Evolutionary conservation across 2,113 vertebrate genomes (phyloP).

Genomic region (Cynocephalus volans): DNA sequence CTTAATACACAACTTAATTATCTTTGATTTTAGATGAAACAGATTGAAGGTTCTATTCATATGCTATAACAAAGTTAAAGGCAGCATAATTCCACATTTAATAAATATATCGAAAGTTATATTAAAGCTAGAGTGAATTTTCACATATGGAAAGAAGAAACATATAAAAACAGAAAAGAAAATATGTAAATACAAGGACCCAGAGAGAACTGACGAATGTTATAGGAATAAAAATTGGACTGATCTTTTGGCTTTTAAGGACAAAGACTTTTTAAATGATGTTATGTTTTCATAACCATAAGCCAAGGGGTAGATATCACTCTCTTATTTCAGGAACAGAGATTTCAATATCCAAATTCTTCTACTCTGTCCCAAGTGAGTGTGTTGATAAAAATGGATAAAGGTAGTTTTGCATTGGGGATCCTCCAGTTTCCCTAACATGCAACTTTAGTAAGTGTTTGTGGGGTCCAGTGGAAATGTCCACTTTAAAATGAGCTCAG

Average conservation of each 20-base stretch:
- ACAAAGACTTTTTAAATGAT: background rate
- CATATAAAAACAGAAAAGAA: background rate
- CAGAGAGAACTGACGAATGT: background rate
- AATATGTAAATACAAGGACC: background rate
- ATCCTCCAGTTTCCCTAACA: background rate
- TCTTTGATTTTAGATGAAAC: background rate
- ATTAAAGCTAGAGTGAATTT: background rate
- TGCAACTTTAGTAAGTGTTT: background rate
- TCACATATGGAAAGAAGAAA: background rate
- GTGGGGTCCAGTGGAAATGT: background rate
- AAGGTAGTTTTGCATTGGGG: background rate
- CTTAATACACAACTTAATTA: background rate
- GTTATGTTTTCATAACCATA: background rate
- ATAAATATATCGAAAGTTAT: background rate
- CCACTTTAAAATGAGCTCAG: background rate
- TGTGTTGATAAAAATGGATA: background rate
- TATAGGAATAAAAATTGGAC: background rate
- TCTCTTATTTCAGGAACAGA: background rate
- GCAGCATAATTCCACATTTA: background rate
- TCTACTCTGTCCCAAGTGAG: background rate
- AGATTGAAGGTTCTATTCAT: background rate
- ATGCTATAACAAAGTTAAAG: background rate
- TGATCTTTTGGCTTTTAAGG: background rate
- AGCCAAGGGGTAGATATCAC: fast-evolving
- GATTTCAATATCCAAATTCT: background rate